A percentile compares a stretch with the other conserved stretches of the same genome.
Evolutionary conservation across 2,888 invertebrate species (phyloP).

Genomic region (Stomorhina lunata): DNA sequence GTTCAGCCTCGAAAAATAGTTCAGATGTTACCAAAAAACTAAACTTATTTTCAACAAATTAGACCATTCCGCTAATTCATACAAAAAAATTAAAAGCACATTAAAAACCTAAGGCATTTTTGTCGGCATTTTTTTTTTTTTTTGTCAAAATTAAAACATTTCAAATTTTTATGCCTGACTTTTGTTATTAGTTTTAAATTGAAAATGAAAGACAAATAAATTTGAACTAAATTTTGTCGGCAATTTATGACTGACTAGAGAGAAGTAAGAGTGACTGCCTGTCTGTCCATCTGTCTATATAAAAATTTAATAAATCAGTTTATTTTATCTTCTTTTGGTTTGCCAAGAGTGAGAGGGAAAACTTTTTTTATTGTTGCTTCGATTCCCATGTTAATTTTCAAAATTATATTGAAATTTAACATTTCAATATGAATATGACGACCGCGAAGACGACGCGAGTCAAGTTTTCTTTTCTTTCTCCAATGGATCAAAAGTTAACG

Average conservation of each 20-base stretch:
- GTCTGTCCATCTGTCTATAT: too few relatives aligned
- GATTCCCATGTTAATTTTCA: slow-evolving; percentile 36
- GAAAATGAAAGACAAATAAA: background rate
- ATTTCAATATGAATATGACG: slow-evolving; percentile 17
- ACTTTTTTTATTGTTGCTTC: background rate
- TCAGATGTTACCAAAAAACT: too few relatives aligned
- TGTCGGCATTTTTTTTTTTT: background rate
- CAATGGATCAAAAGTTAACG: slow-evolving; percentile 40
- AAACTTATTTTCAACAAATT: too few relatives aligned
- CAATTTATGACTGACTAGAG: too few relatives aligned
- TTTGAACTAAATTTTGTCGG: slow-evolving; percentile 1
- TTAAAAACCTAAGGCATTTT: background rate
- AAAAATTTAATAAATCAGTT: background rate
- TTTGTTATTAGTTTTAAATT: background rate
- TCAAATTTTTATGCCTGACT: background rate
- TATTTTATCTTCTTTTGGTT: slow-evolving; percentile 4
- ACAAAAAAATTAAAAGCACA: background rate
- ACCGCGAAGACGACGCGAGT: background rate
- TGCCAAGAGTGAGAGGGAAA: background rate
- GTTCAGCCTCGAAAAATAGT: too few relatives aligned
- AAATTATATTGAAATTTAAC: slow-evolving; percentile 34
- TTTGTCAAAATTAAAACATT: background rate
- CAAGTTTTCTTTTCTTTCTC: background rate
- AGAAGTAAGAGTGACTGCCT: too few relatives aligned
- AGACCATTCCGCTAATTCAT: background rate